Conservation (phyloP, 2,113 vertebrate genomes). For the Oplegnathus fasciatus region DNA sequence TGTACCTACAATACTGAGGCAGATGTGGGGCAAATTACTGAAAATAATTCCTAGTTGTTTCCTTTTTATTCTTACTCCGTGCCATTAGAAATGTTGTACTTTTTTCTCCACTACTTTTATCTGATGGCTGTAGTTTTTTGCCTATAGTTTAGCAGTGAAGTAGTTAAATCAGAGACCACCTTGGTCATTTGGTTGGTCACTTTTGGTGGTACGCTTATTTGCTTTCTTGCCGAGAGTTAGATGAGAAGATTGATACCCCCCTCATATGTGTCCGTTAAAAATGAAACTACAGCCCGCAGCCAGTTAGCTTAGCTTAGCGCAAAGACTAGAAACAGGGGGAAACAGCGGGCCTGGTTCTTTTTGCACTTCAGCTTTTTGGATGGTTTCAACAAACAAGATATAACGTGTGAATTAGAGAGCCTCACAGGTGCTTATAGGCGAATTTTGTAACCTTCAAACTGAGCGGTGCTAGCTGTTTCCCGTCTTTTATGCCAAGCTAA, state of each 20-base stretch:
- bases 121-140: neutral
- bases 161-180: too few species aligned
- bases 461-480: too few species aligned
- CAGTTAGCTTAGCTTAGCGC: neutral
- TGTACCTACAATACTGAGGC: neutral
- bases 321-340: neutral
- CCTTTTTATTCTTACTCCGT: neutral
- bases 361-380: too few species aligned
- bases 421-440: too few species aligned
- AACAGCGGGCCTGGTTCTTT: neutral
- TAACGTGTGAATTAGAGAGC: too few species aligned
- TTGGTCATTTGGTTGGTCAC: neutral
- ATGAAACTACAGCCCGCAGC: neutral
- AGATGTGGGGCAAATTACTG: neutral
- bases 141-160: too few species aligned
- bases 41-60: neutral
- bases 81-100: neutral
- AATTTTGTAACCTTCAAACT: too few species aligned
- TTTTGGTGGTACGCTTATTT: neutral
- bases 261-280: too few species aligned
- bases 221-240: neutral
- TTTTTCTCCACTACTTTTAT: neutral
- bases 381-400: neutral
- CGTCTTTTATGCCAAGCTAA: too few species aligned
- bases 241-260: neutral